Evolutionary conservation across 2,888 invertebrate genomes (phyloP).

Genomic region (Euzetes globulus): DNA sequence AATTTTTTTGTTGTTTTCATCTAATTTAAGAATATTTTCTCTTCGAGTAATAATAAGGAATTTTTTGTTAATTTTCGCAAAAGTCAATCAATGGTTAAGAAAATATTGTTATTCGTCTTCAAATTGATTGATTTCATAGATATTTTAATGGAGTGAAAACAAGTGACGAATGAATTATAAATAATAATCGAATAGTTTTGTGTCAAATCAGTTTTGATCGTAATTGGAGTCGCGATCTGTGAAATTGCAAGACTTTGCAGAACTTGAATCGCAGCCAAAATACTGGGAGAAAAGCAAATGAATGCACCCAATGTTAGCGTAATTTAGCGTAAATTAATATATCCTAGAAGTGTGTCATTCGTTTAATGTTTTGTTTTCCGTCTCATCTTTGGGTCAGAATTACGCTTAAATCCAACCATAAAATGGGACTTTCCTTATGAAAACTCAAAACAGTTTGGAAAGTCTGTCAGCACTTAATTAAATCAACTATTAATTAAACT

Average conservation of each 20-base stretch:
- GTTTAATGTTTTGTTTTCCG: neutral
- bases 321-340: too few species aligned
- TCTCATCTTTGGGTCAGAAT: neutral
- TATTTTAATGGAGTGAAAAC: neutral
- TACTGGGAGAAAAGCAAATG: neutral
- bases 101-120: neutral
- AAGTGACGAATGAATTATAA: conserved; percentile 12
- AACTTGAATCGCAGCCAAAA: neutral
- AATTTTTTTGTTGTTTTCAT: neutral
- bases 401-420: too few species aligned
- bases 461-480: too few species aligned
- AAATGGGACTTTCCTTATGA: too few species aligned
- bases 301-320: neutral
- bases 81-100: neutral
- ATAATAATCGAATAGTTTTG: neutral
- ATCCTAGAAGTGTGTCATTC: neutral
- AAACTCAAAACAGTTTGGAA: too few species aligned
- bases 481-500: too few species aligned
- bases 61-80: neutral
- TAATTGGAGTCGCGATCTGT: conserved; percentile 4
- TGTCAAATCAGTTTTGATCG: conserved; percentile 11
- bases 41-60: neutral
- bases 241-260: neutral
- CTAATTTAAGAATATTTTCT: neutral
- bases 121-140: neutral